These are phyloP conservation scores for Melinaea marsaeus DNA, from an alignment of 2,888 invertebrate genomes.

Conservation along the genomic window DNA sequence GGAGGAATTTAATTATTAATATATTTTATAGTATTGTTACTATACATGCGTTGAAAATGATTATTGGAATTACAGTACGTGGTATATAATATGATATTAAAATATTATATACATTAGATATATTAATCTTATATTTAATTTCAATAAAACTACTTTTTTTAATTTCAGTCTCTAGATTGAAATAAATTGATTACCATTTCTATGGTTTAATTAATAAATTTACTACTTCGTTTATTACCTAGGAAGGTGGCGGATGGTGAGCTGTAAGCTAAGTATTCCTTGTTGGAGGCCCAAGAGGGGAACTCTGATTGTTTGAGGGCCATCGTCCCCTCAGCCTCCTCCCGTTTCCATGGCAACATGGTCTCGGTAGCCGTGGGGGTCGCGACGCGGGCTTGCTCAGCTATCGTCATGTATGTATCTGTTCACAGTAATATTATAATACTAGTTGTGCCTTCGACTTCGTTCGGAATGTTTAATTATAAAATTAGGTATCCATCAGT, in stretches of 20 bases:
- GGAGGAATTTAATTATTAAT: not conserved
- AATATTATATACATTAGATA: not conserved
- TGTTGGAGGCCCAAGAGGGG: constrained; percentile 96
- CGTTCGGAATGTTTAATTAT: not conserved
- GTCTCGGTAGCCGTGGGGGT: constrained; percentile 94
- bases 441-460: no score
- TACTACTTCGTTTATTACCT: constrained; percentile 72
- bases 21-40: constrained; percentile 9
- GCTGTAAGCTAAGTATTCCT: constrained; percentile 93
- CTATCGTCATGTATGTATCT: constrained; percentile 72
- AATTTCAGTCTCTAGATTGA: no score
- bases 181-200: no score
- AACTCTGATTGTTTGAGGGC: constrained; percentile 91
- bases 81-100: not conserved
- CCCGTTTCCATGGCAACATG: constrained; percentile 95
- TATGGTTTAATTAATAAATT: no score
- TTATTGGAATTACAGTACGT: constrained; percentile 1
- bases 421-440: constrained; percentile 15
- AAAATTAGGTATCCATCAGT: no score
- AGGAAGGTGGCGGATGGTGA: constrained; percentile 94
- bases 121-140: no score
- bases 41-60: constrained; percentile 18
- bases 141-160: no score
- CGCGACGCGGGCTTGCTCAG: constrained; percentile 85
- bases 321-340: constrained; percentile 83